Evolutionary conservation across 2,797 vertebrate genomes (phyloP), one percentile per base, ranked within the genome.

Genomic region (Holocentrus rufus): DNA sequence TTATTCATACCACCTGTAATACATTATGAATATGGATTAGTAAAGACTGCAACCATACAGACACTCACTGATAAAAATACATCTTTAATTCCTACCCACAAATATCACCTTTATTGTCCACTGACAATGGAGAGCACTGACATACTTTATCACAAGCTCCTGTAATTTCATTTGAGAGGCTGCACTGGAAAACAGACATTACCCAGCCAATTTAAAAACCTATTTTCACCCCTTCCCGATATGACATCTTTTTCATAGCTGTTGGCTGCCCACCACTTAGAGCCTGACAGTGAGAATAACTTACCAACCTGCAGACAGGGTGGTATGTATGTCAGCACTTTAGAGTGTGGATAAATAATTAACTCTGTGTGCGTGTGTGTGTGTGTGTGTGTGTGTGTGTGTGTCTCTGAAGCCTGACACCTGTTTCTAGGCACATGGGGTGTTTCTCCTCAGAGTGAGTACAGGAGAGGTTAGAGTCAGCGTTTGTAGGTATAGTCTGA

Each of bases 321-420:
- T 50, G 88, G 90, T 91, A 86, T 90, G 79, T 72, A 84, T 91
- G 86, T 90, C 89, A 89, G 84, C 81, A 72, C 87, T 89, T 89
- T 81, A 85, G 72, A 72, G 70, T 66, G 69, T 61, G 72, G 77
- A 88, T 92, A 74, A 91, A 93, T 93, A 82, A 92, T 92, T 92
- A 91, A 93, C 87, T 31, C 30, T 31, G 30, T 31, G 30, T 31
- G 30, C 7, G 30, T 31, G 30, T 31, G 30, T 31, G 30, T 3
- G 30, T 25, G 6, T 76, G 68, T 74, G 69, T 83, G 55, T 72
- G 27, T 76, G 61, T 30, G 70, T 63, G 83, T 74, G 82, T 60
- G 59, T 82, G 74, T 79, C 75, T 74, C 83, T 90, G 91, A 88
- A 92, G 90, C 88, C 88, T 72, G 90, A 92, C 91, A 92, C 90